These are phyloP conservation scores for Cynopterus sphinx DNA, from an alignment of 2,797 vertebrate genomes.

Conservation along the genomic window DNA sequence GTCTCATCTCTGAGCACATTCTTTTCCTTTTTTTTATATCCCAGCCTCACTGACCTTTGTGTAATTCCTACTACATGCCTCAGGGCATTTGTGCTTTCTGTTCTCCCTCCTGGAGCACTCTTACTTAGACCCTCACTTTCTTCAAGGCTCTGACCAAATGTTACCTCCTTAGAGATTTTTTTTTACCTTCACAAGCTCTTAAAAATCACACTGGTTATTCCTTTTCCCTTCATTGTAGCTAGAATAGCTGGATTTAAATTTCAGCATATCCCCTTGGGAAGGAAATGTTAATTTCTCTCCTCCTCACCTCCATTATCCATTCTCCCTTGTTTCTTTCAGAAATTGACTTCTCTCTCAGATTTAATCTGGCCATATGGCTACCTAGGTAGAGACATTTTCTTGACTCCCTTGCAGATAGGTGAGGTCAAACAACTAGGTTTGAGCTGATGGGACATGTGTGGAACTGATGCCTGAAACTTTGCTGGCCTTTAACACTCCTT, in stretches of 20 bases:
- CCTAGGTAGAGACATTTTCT: too few species aligned
- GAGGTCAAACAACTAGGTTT: too few species aligned
- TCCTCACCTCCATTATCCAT: not conserved
- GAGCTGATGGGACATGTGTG: not conserved
- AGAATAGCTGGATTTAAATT: not conserved
- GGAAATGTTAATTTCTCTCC: not conserved
- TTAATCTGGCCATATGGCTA: not conserved
- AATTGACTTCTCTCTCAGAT: not conserved
- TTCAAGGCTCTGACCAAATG: not conserved
- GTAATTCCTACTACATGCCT: not conserved
- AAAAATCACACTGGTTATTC: not conserved
- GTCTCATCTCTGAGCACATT: not conserved
- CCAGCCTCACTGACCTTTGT: not conserved
- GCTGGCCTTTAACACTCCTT: not conserved
- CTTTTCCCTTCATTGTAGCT: not conserved
- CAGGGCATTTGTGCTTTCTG: not conserved
- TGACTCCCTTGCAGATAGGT: not conserved
- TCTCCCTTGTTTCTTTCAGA: not conserved
- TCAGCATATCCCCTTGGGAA: not conserved
- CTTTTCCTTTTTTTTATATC: not conserved
- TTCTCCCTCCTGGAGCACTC: not conserved
- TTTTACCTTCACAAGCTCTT: not conserved
- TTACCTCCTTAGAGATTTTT: not conserved
- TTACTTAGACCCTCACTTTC: not conserved
- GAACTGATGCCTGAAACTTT: not conserved